Evolutionary conservation across 2,888 invertebrate species (phyloP).

Genomic region (Megastigmus dorsalis): DNA sequence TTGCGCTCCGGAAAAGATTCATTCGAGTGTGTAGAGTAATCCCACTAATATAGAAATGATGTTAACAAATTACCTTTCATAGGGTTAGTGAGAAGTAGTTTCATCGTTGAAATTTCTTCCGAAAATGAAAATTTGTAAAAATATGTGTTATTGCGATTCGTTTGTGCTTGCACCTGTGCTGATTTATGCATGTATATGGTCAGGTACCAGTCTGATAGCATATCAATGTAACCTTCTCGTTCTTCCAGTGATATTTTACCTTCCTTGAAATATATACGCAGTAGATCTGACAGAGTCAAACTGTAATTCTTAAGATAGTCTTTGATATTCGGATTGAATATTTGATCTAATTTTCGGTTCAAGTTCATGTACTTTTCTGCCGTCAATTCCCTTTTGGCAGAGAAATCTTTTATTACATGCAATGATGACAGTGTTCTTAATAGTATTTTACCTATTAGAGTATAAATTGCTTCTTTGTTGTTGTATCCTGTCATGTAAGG

Average conservation of each 20-base stretch:
- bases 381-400: neutral
- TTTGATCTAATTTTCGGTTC: constrained; percentile 51
- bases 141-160: constrained; percentile 59
- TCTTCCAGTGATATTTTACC: no score
- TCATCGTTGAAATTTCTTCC: constrained; percentile 55
- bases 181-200: constrained; percentile 58
- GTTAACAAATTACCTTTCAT: constrained; percentile 41
- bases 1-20: no score
- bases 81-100: constrained; percentile 45
- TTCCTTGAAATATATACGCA: constrained; percentile 54
- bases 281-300: constrained; percentile 57
- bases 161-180: constrained; percentile 56
- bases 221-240: constrained; percentile 55
- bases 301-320: no score
- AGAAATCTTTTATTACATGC: neutral
- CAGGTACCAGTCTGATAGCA: constrained; percentile 61
- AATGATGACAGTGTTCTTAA: neutral
- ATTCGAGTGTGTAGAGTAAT: no score
- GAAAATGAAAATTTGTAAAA: constrained; percentile 66
- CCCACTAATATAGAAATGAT: no score
- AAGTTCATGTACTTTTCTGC: constrained; percentile 47
- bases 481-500: constrained; percentile 76
- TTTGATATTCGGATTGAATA: no score
- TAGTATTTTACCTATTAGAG: constrained; percentile 24
- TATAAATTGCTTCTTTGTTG: constrained; percentile 74